phyloP scores from a whole-genome alignment of 2,113 vertebrate genomes.

The Heterochromis multidens region DNA sequence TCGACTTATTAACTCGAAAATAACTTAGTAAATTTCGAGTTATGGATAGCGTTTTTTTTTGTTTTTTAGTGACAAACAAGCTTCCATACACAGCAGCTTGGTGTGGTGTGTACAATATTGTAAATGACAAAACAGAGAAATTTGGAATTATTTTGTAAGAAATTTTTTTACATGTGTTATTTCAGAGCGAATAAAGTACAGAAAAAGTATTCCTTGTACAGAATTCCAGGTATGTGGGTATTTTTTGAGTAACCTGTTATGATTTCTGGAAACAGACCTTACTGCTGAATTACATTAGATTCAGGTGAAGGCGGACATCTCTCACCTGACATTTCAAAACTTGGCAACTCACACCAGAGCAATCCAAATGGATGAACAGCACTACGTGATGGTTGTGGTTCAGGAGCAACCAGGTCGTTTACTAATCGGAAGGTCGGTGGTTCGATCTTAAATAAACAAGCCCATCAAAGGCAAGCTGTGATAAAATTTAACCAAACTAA shows the following conservation, averaged over 20 bases:
- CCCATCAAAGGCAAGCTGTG: too few relatives aligned
- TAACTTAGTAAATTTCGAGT: too few relatives aligned
- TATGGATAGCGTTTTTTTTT: too few relatives aligned
- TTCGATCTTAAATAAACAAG: too few relatives aligned
- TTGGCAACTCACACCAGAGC: not conserved
- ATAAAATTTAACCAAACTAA: too few relatives aligned
- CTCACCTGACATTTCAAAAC: not conserved
- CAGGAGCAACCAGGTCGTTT: too few relatives aligned
- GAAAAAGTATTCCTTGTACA: not conserved
- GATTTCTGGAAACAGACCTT: not conserved
- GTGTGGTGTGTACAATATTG: too few relatives aligned
- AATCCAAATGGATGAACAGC: not conserved
- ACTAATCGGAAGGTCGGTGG: not conserved
- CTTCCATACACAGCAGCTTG: too few relatives aligned
- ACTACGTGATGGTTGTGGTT: not conserved
- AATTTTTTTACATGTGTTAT: not conserved
- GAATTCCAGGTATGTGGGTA: not conserved
- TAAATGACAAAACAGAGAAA: not conserved
- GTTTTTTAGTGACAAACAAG: too few relatives aligned
- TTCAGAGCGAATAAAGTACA: not conserved
- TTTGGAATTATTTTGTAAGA: not conserved
- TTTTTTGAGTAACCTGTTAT: not conserved
- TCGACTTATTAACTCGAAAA: too few relatives aligned
- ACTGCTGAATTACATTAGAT: not conserved
- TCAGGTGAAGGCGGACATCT: not conserved